Evolutionary conservation across 2,888 invertebrate genomes (phyloP).

Genomic region (Pseudeuparius sepicola): DNA sequence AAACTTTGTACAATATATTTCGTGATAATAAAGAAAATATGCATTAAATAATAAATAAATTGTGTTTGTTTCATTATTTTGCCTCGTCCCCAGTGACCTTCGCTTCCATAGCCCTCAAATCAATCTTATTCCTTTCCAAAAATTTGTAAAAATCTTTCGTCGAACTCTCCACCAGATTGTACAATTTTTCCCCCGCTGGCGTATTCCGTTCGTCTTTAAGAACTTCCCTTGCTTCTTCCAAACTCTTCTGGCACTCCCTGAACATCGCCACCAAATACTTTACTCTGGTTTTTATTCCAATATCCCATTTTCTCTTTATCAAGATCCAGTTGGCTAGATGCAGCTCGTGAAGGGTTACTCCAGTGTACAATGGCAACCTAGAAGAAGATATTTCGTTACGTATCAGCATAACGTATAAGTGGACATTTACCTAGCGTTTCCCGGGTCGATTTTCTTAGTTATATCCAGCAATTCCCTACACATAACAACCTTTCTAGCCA

Average conservation of each 20-base stretch:
- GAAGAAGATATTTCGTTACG: not conserved
- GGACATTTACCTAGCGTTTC: conserved; percentile 47
- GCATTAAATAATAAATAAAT: no score
- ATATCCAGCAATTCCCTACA: conserved; percentile 55
- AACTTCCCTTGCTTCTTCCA: conserved; percentile 40
- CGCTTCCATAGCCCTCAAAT: conserved; percentile 17
- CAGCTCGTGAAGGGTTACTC: conserved; percentile 63
- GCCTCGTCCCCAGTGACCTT: no score
- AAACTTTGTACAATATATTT: no score
- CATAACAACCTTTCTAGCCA: conserved; percentile 56
- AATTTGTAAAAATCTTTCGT: conserved; percentile 42
- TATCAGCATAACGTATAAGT: not conserved
- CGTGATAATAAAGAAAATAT: no score
- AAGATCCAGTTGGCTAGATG: conserved; percentile 31
- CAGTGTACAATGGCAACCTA: conserved; percentile 60
- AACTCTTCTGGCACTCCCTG: conserved; percentile 39
- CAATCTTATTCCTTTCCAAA: conserved; percentile 40
- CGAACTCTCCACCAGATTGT: conserved; percentile 41
- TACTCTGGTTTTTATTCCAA: conserved; percentile 33
- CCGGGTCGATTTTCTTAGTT: conserved; percentile 58
- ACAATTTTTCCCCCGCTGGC: conserved; percentile 45
- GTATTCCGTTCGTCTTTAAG: conserved; percentile 46
- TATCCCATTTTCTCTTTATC: conserved; percentile 33
- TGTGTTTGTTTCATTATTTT: no score
- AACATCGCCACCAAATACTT: conserved; percentile 40